Percentiles rank a stretch among this genome's conserved stretches.
phyloP scores from a whole-genome alignment of 2,888 invertebrate genomes.

The Choreutis nemorana region DNA sequence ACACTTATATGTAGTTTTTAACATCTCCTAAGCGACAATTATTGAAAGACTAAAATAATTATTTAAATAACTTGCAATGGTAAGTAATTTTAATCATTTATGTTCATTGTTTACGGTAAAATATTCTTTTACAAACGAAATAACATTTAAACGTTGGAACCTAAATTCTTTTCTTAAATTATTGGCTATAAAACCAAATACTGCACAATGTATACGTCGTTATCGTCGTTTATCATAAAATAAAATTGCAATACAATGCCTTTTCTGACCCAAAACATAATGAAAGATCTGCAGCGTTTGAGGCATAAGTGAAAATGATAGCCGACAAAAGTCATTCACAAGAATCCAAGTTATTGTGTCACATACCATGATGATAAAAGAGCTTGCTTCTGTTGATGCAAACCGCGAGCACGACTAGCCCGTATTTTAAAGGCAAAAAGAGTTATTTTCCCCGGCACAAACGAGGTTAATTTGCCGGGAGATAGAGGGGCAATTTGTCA shows the following conservation, averaged over 20 bases:
- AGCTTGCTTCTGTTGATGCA: constrained; percentile 37
- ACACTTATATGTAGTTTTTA: no score
- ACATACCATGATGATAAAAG: constrained; percentile 35
- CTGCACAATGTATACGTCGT: constrained; percentile 32
- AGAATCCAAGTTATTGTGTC: constrained; percentile 38
- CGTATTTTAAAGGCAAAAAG: no score
- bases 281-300: constrained; percentile 47
- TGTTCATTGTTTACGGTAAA: no score
- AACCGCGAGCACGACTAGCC: no score
- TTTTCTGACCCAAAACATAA: constrained; percentile 41
- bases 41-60: no score
- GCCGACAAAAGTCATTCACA: constrained; percentile 48
- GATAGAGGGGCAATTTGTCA: constrained; percentile 61
- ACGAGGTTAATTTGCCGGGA: constrained; percentile 54
- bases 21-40: no score
- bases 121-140: no score
- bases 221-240: constrained; percentile 50
- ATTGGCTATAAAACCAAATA: constrained; percentile 26
- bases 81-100: no score
- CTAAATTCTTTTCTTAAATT: constrained; percentile 18
- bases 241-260: constrained; percentile 31
- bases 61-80: no score
- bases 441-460: no score
- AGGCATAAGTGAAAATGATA: constrained; percentile 57
- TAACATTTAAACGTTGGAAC: no score